A percentile compares a stretch with the other conserved stretches of the same genome.
These are phyloP conservation scores for Nephotettix cincticeps DNA, from an alignment of 1,140 invertebrate genomes.

Conservation along the genomic window DNA sequence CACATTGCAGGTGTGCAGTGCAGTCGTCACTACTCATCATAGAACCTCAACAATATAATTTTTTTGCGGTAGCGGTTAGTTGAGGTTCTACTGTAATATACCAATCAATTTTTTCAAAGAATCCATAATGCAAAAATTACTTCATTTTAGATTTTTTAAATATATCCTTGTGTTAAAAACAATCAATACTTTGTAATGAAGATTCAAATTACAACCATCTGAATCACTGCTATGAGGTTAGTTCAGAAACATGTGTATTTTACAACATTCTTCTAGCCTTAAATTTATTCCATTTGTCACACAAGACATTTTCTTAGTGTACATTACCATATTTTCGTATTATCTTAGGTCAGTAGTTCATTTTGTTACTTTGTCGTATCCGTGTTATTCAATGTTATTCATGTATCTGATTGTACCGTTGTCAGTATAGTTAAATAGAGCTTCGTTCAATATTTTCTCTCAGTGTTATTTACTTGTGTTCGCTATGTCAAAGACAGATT, in stretches of 20 bases:
- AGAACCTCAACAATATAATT: too few relatives aligned
- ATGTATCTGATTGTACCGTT: neutral
- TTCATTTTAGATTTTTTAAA: too few relatives aligned
- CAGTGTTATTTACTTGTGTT: constrained; percentile 15
- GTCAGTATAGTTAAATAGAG: constrained; percentile 1
- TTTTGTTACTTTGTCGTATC: constrained; percentile 12
- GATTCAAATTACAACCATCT: neutral
- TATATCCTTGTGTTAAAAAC: too few relatives aligned
- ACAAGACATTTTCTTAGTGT: constrained; percentile 9
- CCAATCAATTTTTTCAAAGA: too few relatives aligned
- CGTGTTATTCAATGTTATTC: neutral
- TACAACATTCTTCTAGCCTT: neutral
- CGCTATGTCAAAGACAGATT: constrained; percentile 3
- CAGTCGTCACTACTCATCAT: too few relatives aligned
- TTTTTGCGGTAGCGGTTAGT: too few relatives aligned
- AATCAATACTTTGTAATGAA: neutral
- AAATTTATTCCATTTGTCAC: too few relatives aligned
- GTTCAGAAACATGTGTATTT: neutral
- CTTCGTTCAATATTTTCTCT: neutral
- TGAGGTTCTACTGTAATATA: too few relatives aligned
- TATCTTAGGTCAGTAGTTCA: neutral
- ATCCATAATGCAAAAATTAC: too few relatives aligned
- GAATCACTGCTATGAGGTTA: neutral
- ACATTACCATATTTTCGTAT: neutral
- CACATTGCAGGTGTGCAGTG: too few relatives aligned